phyloP scores from a whole-genome alignment of 2,888 invertebrate species.

The Torymus tubicola region DNA sequence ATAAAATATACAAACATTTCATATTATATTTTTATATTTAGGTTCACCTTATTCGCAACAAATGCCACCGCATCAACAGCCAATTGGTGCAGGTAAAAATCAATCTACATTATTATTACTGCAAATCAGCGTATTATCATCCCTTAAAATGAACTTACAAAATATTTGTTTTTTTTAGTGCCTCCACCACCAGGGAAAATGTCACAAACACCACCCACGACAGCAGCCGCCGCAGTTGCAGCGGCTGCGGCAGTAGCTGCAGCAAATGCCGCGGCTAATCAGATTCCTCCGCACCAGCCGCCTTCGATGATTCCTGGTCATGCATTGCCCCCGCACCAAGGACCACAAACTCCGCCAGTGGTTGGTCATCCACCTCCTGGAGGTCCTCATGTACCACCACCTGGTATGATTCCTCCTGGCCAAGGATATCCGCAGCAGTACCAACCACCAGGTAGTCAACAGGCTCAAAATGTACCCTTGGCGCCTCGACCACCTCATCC shows the following conservation, averaged over 20 bases:
- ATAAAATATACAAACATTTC: background rate
- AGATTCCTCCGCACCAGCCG: constrained; percentile 75
- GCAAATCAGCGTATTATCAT: background rate
- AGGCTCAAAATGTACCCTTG: constrained; percentile 77
- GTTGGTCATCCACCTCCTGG: constrained; percentile 69
- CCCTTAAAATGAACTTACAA: no score
- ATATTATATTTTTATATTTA: constrained; percentile 8
- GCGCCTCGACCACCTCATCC: constrained; percentile 80
- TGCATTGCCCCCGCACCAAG: constrained; percentile 70
- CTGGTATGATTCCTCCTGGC: constrained; percentile 71
- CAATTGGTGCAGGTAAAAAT: constrained; percentile 44
- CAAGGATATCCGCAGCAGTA: constrained; percentile 76
- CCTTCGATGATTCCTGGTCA: constrained; percentile 72
- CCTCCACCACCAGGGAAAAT: constrained; percentile 65
- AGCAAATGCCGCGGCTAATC: constrained; percentile 66
- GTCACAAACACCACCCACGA: constrained; percentile 61
- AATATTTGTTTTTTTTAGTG: constrained; percentile 7
- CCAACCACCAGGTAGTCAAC: constrained; percentile 72
- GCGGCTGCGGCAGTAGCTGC: constrained; percentile 67
- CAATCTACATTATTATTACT: background rate
- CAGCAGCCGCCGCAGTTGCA: constrained; percentile 62
- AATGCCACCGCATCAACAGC: constrained; percentile 50
- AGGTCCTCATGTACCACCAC: constrained; percentile 66
- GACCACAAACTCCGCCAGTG: constrained; percentile 61
- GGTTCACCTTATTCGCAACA: constrained; percentile 50